Evolutionary conservation across 2,888 invertebrate species (phyloP).

Genomic region (Rhorus exstirpatorius): DNA sequence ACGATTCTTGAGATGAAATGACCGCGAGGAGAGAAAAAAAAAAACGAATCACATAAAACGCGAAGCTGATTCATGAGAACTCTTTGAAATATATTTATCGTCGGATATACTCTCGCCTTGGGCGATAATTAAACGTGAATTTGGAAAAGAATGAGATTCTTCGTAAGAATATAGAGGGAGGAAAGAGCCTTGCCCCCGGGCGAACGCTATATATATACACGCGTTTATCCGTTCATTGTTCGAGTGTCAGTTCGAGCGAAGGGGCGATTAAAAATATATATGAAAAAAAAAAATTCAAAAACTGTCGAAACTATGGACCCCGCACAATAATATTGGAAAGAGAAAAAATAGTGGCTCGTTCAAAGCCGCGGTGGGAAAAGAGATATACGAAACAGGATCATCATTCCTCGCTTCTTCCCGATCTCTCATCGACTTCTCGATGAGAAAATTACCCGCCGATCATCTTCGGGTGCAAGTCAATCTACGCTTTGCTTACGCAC

Average conservation of each 20-base stretch:
- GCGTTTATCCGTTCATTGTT: conserved; percentile 49
- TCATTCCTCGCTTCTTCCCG: conserved; percentile 45
- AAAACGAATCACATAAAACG: conserved; percentile 39
- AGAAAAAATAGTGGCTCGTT: conserved; percentile 31
- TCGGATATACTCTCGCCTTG: conserved; percentile 51
- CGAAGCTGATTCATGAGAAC: conserved; percentile 34
- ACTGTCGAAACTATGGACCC: conserved; percentile 36
- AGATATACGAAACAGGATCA: conserved; percentile 51
- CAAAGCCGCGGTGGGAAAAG: conserved; percentile 30
- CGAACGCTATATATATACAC: conserved; percentile 19
- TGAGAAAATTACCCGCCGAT: conserved; percentile 44
- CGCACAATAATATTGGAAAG: conserved; percentile 11
- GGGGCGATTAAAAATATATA: conserved; percentile 61
- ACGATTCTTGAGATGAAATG: conserved; percentile 50
- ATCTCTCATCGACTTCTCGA: conserved; percentile 33
- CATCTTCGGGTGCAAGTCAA: conserved; percentile 76
- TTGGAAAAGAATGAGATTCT: conserved; percentile 60
- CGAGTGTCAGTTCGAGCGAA: conserved; percentile 45
- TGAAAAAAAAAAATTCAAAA: conserved; percentile 19
- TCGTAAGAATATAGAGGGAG: conserved; percentile 32
- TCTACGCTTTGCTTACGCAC: conserved; percentile 59
- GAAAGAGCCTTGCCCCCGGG: conserved; percentile 22
- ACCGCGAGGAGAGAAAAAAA: conserved; percentile 34
- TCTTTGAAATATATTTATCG: conserved; percentile 44
- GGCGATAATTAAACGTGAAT: conserved; percentile 72